phyloP scores from a whole-genome alignment of 2,888 invertebrate species.

The Ryuthela nishihirai region DNA sequence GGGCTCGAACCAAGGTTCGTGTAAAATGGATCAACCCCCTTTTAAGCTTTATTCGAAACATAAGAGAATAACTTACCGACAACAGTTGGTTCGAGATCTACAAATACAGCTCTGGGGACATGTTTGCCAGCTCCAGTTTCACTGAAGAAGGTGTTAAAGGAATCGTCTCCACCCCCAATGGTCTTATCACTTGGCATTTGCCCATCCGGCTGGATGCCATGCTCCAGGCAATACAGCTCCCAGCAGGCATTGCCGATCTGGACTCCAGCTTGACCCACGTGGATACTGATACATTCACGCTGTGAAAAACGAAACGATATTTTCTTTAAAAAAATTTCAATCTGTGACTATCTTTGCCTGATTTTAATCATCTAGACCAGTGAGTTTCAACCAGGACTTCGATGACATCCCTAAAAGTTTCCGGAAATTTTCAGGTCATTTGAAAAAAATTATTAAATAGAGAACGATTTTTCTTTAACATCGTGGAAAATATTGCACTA shows the following conservation, averaged over 20 bases:
- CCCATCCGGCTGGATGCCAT: slow-evolving; percentile 54
- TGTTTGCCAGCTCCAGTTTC: slow-evolving; percentile 82
- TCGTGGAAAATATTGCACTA: too few relatives aligned
- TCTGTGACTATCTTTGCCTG: too few relatives aligned
- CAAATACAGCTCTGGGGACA: slow-evolving; percentile 80
- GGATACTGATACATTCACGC: slow-evolving; percentile 54
- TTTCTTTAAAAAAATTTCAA: too few relatives aligned
- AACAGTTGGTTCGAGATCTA: slow-evolving; percentile 83
- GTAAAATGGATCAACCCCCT: neutral
- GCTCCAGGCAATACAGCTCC: slow-evolving; percentile 47
- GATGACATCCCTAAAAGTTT: too few relatives aligned
- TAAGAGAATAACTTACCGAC: slow-evolving; percentile 69
- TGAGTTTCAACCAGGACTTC: too few relatives aligned
- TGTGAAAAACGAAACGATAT: slow-evolving; percentile 1
- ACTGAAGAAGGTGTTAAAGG: slow-evolving; percentile 73
- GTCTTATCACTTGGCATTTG: slow-evolving; percentile 46
- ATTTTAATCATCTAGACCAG: too few relatives aligned
- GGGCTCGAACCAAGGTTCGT: neutral
- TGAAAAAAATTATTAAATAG: too few relatives aligned
- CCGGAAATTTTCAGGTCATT: too few relatives aligned
- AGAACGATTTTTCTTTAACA: too few relatives aligned
- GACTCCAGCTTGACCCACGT: slow-evolving; percentile 55
- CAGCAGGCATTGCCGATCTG: slow-evolving; percentile 52
- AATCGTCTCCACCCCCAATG: slow-evolving; percentile 65
- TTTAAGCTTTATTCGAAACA: too few relatives aligned